Evolutionary conservation across 2,113 vertebrate genomes (phyloP).

Genomic region (Anarrhichthys ocellatus): DNA sequence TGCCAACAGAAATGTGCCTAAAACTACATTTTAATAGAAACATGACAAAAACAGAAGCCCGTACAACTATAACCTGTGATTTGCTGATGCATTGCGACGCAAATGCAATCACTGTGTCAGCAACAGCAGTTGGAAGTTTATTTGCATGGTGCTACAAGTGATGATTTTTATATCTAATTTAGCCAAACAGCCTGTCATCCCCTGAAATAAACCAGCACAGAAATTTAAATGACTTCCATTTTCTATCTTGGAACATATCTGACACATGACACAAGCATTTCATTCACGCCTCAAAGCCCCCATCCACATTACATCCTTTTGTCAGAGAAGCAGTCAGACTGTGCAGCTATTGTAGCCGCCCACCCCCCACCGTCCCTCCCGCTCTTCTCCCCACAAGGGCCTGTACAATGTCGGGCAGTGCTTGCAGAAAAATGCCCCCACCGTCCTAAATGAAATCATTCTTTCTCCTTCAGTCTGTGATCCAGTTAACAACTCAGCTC

Average conservation of each 20-base stretch:
- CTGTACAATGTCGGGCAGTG: constrained; percentile 63
- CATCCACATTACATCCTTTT: constrained; percentile 70
- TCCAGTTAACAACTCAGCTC: constrained; percentile 61
- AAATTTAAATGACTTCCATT: constrained; percentile 65
- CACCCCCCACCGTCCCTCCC: neutral
- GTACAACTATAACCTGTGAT: neutral
- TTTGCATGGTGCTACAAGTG: neutral
- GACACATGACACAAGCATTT: constrained; percentile 68
- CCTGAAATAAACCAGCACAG: constrained; percentile 38
- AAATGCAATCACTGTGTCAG: neutral
- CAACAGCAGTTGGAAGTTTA: constrained; percentile 1
- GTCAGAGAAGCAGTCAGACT: constrained; percentile 64
- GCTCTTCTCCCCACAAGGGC: constrained; percentile 26
- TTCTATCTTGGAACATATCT: constrained; percentile 64
- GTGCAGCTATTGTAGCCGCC: constrained; percentile 60
- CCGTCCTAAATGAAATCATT: constrained; percentile 71
- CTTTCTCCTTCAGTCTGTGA: constrained; percentile 59
- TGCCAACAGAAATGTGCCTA: neutral
- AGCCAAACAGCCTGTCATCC: constrained; percentile 1
- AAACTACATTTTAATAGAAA: neutral
- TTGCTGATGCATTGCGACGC: neutral
- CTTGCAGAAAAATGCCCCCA: constrained; percentile 60
- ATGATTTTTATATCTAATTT: constrained; percentile 34
- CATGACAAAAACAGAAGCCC: neutral
- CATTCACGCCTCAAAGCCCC: constrained; percentile 63